A percentile compares a stretch with the other conserved stretches of the same genome.
Evolutionary conservation across 2,888 invertebrate species (phyloP).

Genomic region (Operophtera brumata): DNA sequence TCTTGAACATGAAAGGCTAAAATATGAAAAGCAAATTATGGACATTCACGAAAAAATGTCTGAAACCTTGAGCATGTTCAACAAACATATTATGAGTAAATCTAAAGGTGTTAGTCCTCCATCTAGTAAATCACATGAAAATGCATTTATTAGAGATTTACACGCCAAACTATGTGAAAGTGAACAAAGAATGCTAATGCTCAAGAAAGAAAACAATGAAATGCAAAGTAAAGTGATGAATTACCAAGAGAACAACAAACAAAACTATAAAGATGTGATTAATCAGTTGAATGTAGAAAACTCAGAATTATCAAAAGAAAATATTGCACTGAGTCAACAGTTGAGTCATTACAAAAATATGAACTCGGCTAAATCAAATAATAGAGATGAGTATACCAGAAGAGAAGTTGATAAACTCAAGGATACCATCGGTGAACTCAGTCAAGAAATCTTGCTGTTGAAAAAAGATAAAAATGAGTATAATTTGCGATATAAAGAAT

Average conservation of each 20-base stretch:
- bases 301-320: conserved; percentile 70
- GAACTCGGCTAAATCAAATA: conserved; percentile 44
- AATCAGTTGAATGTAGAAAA: conserved; percentile 71
- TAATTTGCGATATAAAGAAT: conserved; percentile 61
- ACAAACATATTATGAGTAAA: conserved; percentile 54
- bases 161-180: conserved; percentile 71
- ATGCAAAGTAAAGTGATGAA: conserved; percentile 47
- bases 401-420: conserved; percentile 57
- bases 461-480: conserved; percentile 71
- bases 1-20: conserved; percentile 66
- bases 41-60: conserved; percentile 62
- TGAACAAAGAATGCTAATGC: conserved; percentile 72
- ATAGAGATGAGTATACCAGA: conserved; percentile 48
- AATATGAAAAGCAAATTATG: conserved; percentile 66
- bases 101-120: conserved; percentile 47
- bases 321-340: conserved; percentile 64
- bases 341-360: conserved; percentile 61
- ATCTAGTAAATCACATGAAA: conserved; percentile 42
- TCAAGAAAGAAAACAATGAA: conserved; percentile 74
- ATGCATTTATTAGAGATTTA: conserved; percentile 62
- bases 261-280: conserved; percentile 69
- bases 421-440: conserved; percentile 57
- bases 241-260: conserved; percentile 52
- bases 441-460: conserved; percentile 55
- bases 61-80: conserved; percentile 64